Conservation (phyloP, 2,797 vertebrate species). For the Sebastes umbrosus region DNA sequence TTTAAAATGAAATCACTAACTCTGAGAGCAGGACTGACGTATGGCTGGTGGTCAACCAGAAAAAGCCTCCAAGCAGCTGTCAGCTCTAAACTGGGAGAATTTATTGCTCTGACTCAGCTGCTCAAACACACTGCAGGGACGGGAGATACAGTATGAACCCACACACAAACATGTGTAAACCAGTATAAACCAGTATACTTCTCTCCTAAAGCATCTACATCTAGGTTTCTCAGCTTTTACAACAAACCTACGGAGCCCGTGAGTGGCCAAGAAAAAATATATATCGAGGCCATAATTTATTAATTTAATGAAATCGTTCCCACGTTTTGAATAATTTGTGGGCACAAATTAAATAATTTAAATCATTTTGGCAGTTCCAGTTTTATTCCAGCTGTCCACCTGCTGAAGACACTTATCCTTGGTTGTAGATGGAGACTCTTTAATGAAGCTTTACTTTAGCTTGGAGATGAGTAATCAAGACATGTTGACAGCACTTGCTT, state of each 20-base stretch:
- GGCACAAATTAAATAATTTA: background rate
- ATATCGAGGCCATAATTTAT: too few species aligned
- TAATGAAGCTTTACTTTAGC: background rate
- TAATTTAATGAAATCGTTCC: too few species aligned
- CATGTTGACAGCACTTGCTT: background rate
- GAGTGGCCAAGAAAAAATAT: too few species aligned
- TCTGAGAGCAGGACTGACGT: background rate
- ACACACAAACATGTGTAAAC: background rate
- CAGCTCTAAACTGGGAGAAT: constrained; percentile 62
- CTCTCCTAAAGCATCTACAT: too few species aligned
- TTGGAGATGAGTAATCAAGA: background rate
- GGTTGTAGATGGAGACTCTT: background rate
- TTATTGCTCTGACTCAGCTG: constrained; percentile 54
- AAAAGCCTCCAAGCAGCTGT: constrained; percentile 54
- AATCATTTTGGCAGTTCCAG: background rate
- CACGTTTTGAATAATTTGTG: too few species aligned
- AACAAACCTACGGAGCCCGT: too few species aligned
- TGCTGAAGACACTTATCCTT: background rate
- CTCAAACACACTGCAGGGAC: constrained; percentile 6
- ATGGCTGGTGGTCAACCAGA: constrained; percentile 5
- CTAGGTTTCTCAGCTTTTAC: background rate
- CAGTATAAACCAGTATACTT: too few species aligned
- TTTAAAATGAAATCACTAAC: background rate
- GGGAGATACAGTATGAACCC: background rate
- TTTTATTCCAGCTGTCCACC: background rate